Evolutionary conservation across 2,888 invertebrate species (phyloP), one percentile per base, ranked within the genome.

Genomic region (Asteroscopus sphinx): DNA sequence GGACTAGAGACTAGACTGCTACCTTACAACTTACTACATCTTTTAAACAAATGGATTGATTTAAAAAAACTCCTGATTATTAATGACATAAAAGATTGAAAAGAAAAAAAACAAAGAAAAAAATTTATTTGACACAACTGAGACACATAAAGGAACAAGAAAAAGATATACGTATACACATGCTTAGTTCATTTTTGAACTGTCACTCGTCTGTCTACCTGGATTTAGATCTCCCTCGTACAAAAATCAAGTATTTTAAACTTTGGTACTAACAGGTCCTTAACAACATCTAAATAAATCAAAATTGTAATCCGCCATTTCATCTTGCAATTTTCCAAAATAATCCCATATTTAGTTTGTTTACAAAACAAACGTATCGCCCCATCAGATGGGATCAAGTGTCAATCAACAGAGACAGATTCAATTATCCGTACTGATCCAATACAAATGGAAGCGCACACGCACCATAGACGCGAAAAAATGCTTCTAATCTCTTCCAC

Each of bases 341-440:
- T 65, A 68, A 66, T 61, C 65, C 35, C 28, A 42, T 58, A 61
- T 64, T 60, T 63, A 47, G 54, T 45, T 60, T 60, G 26, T 13
- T 46, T 42, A 44, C 70, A 68, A 59, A 62, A 66, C 58, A 71
- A 63, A 58, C 68, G 57, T 41, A 56, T 49, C 68, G 63, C 62
- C 72, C 75, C 64, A 66, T 72, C 76, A 73, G 77, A 75, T 59
- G 58, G 83, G 85, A 86, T 86, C 84, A 86, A 81, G 70, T 79
- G 79, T 78, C 87, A 89, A 88, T 88, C 86, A 85, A 83, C 80
- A 75, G 57, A 75, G 72, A 79, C 81, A 63, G 76, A 76, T 76
- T 74, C 83, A 83, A 84, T 87, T 83, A 86, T 78, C 83, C 74
- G 60, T 44, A 55, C 74, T 89, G 82, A 90, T 89, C 90, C 88